Evolutionary conservation across 2,888 invertebrate species (phyloP).

Genomic region (Lycocerus yunnanus): DNA sequence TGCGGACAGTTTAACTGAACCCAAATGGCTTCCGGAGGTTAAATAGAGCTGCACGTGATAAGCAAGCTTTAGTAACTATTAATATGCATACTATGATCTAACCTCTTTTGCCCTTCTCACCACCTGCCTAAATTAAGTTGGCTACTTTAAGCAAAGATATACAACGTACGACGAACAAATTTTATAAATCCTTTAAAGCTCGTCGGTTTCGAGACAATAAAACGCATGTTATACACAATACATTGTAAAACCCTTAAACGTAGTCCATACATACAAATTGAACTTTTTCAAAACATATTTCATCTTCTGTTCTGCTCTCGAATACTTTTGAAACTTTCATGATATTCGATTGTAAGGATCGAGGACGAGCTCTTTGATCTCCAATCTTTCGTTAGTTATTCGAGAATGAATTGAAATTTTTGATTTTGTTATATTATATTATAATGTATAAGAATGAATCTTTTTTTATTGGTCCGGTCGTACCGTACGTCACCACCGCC

Average conservation of each 20-base stretch:
- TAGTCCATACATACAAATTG: conserved; percentile 18
- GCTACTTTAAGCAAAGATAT: conserved; percentile 15
- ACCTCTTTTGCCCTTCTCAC: conserved; percentile 27
- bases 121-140: conserved; percentile 29
- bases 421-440: neutral
- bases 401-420: conserved; percentile 11
- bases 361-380: conserved; percentile 10
- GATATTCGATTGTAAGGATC: conserved; percentile 15
- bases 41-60: conserved; percentile 35
- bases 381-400: conserved; percentile 11
- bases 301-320: conserved; percentile 12
- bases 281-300: conserved; percentile 17
- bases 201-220: conserved; percentile 8
- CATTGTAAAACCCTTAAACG: conserved; percentile 9
- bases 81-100: conserved; percentile 35
- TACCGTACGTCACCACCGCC: neutral
- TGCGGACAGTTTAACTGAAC: conserved; percentile 25
- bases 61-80: conserved; percentile 35
- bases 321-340: conserved; percentile 22
- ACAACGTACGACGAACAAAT: conserved; percentile 6
- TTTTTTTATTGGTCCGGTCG: neutral
- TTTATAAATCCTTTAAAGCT: conserved; percentile 8
- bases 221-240: conserved; percentile 14
- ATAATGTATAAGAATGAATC: neutral
- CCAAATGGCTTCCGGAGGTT: conserved; percentile 40